phyloP scores from a whole-genome alignment of 2,888 invertebrate genomes.

The Trachelus stipa region DNA sequence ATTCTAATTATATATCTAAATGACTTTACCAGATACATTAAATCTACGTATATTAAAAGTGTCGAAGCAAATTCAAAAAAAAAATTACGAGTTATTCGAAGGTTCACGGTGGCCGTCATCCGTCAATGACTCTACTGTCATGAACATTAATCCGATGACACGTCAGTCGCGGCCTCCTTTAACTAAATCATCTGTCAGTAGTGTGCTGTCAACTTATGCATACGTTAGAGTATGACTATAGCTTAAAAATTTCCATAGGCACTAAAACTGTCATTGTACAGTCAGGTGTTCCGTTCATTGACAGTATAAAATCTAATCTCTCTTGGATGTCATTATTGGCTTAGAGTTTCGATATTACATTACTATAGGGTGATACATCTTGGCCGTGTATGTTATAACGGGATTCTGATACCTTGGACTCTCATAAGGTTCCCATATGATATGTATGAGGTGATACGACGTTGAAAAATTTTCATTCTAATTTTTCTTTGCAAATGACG shows the following conservation, averaged over 20 bases:
- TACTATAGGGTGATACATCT: neutral
- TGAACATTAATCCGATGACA: constrained; percentile 5
- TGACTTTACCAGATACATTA: neutral
- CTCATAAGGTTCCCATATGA: neutral
- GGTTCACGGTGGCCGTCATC: neutral
- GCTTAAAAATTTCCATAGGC: neutral
- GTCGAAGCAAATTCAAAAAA: neutral
- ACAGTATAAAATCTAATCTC: constrained; percentile 2
- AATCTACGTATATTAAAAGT: neutral
- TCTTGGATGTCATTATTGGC: neutral
- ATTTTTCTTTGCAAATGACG: neutral
- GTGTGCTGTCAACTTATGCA: neutral
- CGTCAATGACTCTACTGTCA: neutral
- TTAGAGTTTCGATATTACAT: neutral
- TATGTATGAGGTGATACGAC: too few species aligned
- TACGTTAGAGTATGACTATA: neutral
- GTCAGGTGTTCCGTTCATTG: constrained; percentile 2
- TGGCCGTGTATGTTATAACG: neutral
- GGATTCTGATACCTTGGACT: neutral
- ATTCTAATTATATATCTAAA: neutral
- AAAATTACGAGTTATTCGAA: too few species aligned
- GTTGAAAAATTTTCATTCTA: too few species aligned
- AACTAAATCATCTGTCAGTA: neutral
- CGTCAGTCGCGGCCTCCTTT: neutral
- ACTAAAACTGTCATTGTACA: neutral